Evolutionary conservation across 2,888 invertebrate species (phyloP).

Genomic region (Agrotis puta): DNA sequence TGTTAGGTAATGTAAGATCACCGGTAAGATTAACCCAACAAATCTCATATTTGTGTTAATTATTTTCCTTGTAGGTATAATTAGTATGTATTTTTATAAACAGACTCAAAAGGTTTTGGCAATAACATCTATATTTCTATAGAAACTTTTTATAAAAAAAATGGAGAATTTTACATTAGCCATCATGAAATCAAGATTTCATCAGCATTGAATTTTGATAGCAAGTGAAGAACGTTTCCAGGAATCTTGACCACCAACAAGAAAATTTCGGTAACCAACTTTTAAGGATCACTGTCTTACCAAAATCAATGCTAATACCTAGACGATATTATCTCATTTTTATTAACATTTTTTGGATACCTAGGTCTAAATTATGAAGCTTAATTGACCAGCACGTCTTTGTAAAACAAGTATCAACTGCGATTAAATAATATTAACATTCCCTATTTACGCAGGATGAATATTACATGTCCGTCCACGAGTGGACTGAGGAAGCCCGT

Average conservation of each 20-base stretch:
- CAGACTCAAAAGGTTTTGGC: background rate
- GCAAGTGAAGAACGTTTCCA: background rate
- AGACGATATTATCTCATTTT: no score
- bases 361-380: background rate
- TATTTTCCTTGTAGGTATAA: conserved; percentile 22
- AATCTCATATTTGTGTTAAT: background rate
- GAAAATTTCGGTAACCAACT: background rate
- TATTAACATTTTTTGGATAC: background rate
- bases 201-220: background rate
- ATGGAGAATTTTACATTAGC: no score
- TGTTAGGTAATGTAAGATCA: background rate
- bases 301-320: no score
- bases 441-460: conserved; percentile 77
- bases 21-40: background rate
- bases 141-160: background rate
- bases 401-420: background rate
- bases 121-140: background rate
- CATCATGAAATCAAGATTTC: no score
- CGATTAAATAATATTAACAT: conserved; percentile 7
- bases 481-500: conserved; percentile 82
- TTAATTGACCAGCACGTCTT: background rate
- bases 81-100: background rate
- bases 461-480: conserved; percentile 81
- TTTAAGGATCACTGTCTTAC: background rate
- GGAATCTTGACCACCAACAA: background rate